These are phyloP conservation scores for Drosophila paulistorum DNA, from an alignment of 1,140 invertebrate genomes.

Conservation along the genomic window DNA sequence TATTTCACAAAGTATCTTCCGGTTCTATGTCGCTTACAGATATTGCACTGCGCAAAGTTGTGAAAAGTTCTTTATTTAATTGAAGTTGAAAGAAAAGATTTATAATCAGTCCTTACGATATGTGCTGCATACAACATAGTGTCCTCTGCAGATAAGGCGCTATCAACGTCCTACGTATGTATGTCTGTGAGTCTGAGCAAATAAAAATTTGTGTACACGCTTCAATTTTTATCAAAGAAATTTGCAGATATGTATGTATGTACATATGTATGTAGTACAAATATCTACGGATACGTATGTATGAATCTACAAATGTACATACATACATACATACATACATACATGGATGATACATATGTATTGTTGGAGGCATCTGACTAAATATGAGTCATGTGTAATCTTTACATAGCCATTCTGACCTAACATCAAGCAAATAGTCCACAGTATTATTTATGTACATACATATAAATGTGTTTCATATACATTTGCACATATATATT, in stretches of 20 bases:
- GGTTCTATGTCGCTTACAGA: neutral
- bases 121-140: neutral
- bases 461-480: conserved; percentile 16
- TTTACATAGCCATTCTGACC: neutral
- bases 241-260: conserved; percentile 5
- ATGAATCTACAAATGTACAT: neutral
- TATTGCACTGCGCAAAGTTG: conserved; percentile 5
- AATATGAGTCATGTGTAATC: conserved; percentile 7
- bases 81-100: neutral
- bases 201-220: conserved; percentile 3
- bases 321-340: neutral
- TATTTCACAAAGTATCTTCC: too few relatives aligned
- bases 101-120: neutral
- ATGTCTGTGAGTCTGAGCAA: neutral
- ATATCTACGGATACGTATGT: neutral
- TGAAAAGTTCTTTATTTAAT: neutral
- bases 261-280: neutral
- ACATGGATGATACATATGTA: neutral
- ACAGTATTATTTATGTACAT: conserved; percentile 18
- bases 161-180: neutral
- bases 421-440: neutral
- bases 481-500: conserved; percentile 9
- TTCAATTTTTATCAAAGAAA: conserved; percentile 11
- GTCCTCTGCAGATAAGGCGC: neutral
- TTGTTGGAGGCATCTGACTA: neutral